These are phyloP conservation scores for Hypomesus transpacificus DNA, from an alignment of 2,113 vertebrate genomes.

Conservation along the genomic window DNA sequence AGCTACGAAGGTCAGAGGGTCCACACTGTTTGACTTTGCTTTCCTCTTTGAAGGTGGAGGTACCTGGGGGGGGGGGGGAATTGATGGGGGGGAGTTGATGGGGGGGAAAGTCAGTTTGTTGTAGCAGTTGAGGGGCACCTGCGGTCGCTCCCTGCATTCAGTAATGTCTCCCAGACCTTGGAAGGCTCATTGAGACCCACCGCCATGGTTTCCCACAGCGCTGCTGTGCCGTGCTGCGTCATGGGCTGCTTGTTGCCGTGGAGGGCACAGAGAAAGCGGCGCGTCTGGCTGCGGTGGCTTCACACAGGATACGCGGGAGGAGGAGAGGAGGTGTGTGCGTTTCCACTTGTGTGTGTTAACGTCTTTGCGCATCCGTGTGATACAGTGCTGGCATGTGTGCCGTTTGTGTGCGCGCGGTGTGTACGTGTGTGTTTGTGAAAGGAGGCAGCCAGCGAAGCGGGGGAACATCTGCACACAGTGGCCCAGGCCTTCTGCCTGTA, in stretches of 20 bases:
- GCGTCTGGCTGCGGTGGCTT: constrained; percentile 8
- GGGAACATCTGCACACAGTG: constrained; percentile 72
- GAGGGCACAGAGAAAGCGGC: constrained; percentile 44
- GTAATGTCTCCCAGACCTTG: constrained; percentile 56
- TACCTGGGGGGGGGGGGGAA: constrained; percentile 36
- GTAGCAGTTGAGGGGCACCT: constrained; percentile 51
- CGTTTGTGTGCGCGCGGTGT: constrained; percentile 1
- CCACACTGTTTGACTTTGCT: constrained; percentile 39
- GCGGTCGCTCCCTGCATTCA: constrained; percentile 36
- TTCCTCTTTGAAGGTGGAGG: constrained; percentile 32
- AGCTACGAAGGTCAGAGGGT: constrained; percentile 48
- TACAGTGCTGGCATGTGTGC: not conserved
- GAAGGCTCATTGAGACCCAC: constrained; percentile 58
- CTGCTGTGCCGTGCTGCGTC: constrained; percentile 32
- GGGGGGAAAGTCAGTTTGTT: constrained; percentile 32
- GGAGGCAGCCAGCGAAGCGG: constrained; percentile 58
- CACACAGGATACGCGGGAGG: constrained; percentile 30
- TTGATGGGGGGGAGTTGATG: constrained; percentile 58
- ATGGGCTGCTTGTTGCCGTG: constrained; percentile 57
- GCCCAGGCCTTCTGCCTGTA: constrained; percentile 70
- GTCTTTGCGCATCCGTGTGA: not conserved
- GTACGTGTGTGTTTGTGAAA: constrained; percentile 40
- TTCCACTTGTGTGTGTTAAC: constrained; percentile 37
- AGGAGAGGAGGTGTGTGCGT: constrained; percentile 36
- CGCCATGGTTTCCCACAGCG: constrained; percentile 51